These are phyloP conservation scores for Ellobium chinense DNA, from an alignment of 2,888 invertebrate genomes.

Conservation along the genomic window DNA sequence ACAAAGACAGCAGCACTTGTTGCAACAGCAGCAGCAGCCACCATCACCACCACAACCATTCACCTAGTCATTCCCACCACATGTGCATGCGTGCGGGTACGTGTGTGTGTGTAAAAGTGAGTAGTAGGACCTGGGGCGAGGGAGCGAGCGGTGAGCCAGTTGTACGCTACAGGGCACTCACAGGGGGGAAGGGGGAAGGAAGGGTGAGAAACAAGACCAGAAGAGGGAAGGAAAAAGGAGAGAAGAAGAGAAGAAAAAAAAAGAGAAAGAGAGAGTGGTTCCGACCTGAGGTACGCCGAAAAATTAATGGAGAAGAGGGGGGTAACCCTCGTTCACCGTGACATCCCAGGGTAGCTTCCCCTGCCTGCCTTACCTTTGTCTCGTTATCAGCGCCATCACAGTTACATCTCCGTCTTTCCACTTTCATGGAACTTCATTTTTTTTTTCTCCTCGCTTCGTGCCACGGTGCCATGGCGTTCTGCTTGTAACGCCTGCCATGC, in stretches of 20 bases:
- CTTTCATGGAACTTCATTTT: background rate
- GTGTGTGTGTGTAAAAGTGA: conserved; percentile 12
- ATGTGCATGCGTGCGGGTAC: conserved; percentile 19
- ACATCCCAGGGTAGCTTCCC: background rate
- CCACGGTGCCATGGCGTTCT: too few relatives aligned
- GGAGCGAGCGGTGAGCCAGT: background rate
- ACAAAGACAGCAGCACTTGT: conserved; percentile 22
- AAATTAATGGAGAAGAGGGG: background rate
- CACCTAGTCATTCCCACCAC: conserved; percentile 27
- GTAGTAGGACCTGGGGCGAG: background rate
- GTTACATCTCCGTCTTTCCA: background rate
- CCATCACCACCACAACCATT: conserved; percentile 14
- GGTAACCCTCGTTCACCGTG: background rate
- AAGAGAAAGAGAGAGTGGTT: conserved; percentile 5
- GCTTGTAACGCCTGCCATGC: too few relatives aligned
- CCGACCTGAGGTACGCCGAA: background rate
- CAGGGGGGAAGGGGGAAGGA: background rate
- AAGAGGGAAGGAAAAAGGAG: background rate
- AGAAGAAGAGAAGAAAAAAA: conserved; percentile 11
- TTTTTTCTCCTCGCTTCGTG: background rate
- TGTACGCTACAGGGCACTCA: background rate
- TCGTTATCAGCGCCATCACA: background rate
- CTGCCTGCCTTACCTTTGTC: background rate
- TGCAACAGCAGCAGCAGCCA: background rate
- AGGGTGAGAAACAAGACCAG: conserved; percentile 14